Evolutionary conservation across 2,888 invertebrate genomes (phyloP), one percentile per base, ranked within the genome.

Genomic region (Mythimna impura): DNA sequence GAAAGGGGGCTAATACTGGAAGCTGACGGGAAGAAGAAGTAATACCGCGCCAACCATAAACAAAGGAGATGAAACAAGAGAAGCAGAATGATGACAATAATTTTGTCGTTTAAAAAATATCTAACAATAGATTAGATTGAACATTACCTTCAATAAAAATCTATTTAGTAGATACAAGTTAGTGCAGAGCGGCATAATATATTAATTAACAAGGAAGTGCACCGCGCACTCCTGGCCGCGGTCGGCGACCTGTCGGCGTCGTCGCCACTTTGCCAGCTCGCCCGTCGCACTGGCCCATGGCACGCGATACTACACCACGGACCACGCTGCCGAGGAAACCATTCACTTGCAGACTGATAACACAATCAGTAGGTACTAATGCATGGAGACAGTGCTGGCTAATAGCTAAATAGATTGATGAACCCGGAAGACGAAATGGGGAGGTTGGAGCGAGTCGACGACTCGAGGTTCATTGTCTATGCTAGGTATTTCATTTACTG

Each of bases 301-400:
- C 77, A 77, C 71, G 65, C 76, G 68, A 71, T 64, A 71, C 22
- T 67, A 40, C 63, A 54, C 60, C 67, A 43, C 54, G 58, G 60
- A 54, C 60, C 67, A 43, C 54, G 58, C 58, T 10, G 54, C 6
- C 43, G 34, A 60, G 62, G 76, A 61, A 78, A 64, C 60, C 77
- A 77, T 65, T 68, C 68, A 54, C 76, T 60, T 47, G 74, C n/a
- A 22, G 55, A 50, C 64, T n/a, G 82, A 82, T 78, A 77, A 70
- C 25, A 66, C 63, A 63, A 58, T 64, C 81, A 66, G 55, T 36
- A 2, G 36, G 36, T n/a, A 25, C 30, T 47, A 36, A 34, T 60
- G 47, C 47, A 73, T 50, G 12, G 60, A 64, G 30, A 47, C 52
- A 63, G 63, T 25, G 30, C 30, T 25, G 40, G 40, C 20, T 47